Percentiles rank a stretch among this genome's conserved stretches.
phyloP scores from a whole-genome alignment of 2,888 invertebrate genomes.

The Prosapia bicincta region DNA sequence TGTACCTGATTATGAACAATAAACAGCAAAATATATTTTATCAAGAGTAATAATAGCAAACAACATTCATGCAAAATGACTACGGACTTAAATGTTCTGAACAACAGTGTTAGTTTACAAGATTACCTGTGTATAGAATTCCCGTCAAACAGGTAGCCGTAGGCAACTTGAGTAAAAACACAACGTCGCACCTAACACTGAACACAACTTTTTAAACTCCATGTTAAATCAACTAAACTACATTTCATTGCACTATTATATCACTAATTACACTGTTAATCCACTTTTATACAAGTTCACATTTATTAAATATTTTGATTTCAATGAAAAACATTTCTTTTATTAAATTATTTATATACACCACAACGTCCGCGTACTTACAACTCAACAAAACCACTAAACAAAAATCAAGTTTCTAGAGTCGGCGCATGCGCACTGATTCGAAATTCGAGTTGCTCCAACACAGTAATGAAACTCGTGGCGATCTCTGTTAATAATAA shows the following conservation, averaged over 20 bases:
- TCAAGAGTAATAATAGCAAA: neutral
- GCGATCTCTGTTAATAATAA: neutral
- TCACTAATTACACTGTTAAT: neutral
- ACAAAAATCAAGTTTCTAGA: conserved; percentile 27
- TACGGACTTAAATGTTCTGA: neutral
- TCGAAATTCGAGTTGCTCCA: neutral
- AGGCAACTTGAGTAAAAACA: conserved; percentile 36
- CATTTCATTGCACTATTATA: conserved; percentile 5
- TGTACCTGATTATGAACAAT: neutral
- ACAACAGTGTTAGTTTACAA: neutral
- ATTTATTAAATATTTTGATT: neutral
- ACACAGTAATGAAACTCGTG: neutral
- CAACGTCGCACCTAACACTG: conserved; percentile 37
- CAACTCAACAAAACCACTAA: conserved; percentile 27
- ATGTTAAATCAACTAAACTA: conserved; percentile 26
- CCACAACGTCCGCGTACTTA: conserved; percentile 14
- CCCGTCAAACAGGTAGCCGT: conserved; percentile 38
- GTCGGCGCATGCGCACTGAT: conserved; percentile 31
- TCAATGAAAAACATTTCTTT: neutral
- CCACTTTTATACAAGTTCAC: neutral
- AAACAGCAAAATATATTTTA: neutral
- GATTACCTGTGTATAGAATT: conserved; percentile 27
- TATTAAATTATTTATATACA: conserved; percentile 5
- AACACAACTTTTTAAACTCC: conserved; percentile 34
- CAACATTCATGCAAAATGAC: neutral